Base-by-base conservation (phyloP, 2,797 vertebrate genomes). In the Fistularia commersonii region DNA sequence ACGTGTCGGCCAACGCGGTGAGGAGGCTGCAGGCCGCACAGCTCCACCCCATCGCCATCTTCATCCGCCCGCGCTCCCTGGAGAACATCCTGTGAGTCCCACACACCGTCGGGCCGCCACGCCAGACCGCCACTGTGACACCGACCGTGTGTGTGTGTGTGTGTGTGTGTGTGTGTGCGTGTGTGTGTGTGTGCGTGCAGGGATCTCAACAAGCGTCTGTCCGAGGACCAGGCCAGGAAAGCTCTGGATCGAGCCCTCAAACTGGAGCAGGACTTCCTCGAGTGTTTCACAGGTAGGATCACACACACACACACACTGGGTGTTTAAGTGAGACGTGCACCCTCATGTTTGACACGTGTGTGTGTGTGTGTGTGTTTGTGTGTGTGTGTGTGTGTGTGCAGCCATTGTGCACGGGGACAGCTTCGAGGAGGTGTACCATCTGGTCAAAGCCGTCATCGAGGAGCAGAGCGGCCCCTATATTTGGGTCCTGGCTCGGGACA, bases 381-480 rank as follows among this genome's bases (percentile, higher is more conserved):
- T 57, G 48, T 41, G 65, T 63, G 67, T 57, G 59, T 65, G 57
- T 69, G 59, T 54, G 39, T 41, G 31, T 55, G 41, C 42, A 85
- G 93, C 92, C 64, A 92, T 94, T 43, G 92, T 95, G 66, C 93
- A 95, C 10, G 94, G 94, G 0, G 93, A 94, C 76, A 93, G 92
- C 81, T 94, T 95, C 32, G 92, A 95, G 68, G 93, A 95, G 75
- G 90, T 95, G 49, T 94, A 95, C 78, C 92, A 93, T 81, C 91
- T 89, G 46, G 81, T 93, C 54, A 94, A 93, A 57, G 84, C 86
- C 0, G 90, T 94, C 79, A 93, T 95, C 1, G 93, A 95, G 76
- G 93, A 94, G 69, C 93, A 94, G 67, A 94, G 93, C 8, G 93
- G 93, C 9, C 94, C 93, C 0, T 94, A 94, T 82, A 94, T 95